phyloP scores from a whole-genome alignment of 2,797 vertebrate genomes.

The Orestias chungarensis region DNA sequence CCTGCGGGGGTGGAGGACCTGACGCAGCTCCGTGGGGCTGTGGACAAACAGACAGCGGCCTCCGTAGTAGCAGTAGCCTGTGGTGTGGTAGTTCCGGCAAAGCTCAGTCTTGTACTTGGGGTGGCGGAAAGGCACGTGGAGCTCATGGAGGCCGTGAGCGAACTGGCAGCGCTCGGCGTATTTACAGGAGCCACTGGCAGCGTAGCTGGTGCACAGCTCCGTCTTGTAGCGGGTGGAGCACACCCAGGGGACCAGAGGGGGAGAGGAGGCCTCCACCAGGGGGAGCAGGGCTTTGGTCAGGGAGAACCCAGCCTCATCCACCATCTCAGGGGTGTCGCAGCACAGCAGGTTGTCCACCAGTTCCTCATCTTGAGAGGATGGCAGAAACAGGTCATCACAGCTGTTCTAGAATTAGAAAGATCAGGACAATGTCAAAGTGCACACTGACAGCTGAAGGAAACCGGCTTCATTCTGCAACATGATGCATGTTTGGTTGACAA shows the following conservation, averaged over 20 bases:
- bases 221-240: slow-evolving; percentile 86
- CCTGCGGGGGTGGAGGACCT: slow-evolving; percentile 45
- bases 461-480: background rate
- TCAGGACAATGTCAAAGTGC: background rate
- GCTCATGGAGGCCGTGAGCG: slow-evolving; percentile 82
- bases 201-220: slow-evolving; percentile 81
- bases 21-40: slow-evolving; percentile 74
- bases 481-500: background rate
- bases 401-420: slow-evolving; percentile 53
- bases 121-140: slow-evolving; percentile 80
- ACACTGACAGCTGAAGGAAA: no score
- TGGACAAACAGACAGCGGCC: slow-evolving; percentile 83
- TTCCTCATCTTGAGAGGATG: slow-evolving; percentile 64
- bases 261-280: slow-evolving; percentile 54
- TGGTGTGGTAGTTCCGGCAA: slow-evolving; percentile 78
- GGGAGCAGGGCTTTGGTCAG: slow-evolving; percentile 77
- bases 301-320: slow-evolving; percentile 42
- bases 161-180: slow-evolving; percentile 83
- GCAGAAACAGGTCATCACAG: slow-evolving; percentile 70
- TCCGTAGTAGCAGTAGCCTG: slow-evolving; percentile 79
- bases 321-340: slow-evolving; percentile 32
- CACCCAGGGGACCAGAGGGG: slow-evolving; percentile 65
- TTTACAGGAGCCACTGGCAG: slow-evolving; percentile 72
- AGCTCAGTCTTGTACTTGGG: slow-evolving; percentile 85
- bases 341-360: slow-evolving; percentile 66